Evolutionary conservation across 2,797 vertebrate species (phyloP), one percentile per base, ranked within the genome.

Genomic region (Pseudocheirus occidentalis): DNA sequence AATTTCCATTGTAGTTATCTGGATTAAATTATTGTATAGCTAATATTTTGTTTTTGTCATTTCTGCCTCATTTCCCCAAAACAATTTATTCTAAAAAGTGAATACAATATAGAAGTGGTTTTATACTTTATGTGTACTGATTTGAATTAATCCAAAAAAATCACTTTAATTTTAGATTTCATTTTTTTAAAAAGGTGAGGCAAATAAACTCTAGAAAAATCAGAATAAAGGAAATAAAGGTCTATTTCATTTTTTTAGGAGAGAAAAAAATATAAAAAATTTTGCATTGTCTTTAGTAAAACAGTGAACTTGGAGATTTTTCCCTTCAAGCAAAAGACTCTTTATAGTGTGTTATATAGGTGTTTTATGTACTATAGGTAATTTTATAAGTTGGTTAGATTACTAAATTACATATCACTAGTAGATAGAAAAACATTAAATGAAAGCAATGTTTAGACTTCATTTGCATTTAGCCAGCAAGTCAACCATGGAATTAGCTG

Each of bases 61-160:
- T 87, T 87, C 18, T 56, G 28, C 11, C 29, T 92, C 9, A 12
- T 90, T 93, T 90, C 55, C 55, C n/a, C 55, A 93, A 46, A 89
- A 46, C 40, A 27, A 11, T 87, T 46, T 55, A 54, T 73, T 56
- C 54, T 87, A 31, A 40, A 90, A 53, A 90, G 12, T 90, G 90
- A 34, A 55, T 54, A 27, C 5, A 31, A 13, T 54, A 90, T 34
- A 54, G 52, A 52, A 55, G 54, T 54, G 31, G 1, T n/a, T 31
- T 53, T 55, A 90, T 55, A 4, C 34, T 31, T 56, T n/a, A n/a
- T 81, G 34, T 55, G n/a, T n/a, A 46, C 27, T 81, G 14, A n/a
- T 40, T 29, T 54, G 18, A 93, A 81, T 81, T 93, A 91, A 95
- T 90, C 57, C 89, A 95, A 66, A 93, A 96, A 24, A 96, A 46